phyloP scores from a whole-genome alignment of 2,113 vertebrate species.

The Microcebus ravelobensis region DNA sequence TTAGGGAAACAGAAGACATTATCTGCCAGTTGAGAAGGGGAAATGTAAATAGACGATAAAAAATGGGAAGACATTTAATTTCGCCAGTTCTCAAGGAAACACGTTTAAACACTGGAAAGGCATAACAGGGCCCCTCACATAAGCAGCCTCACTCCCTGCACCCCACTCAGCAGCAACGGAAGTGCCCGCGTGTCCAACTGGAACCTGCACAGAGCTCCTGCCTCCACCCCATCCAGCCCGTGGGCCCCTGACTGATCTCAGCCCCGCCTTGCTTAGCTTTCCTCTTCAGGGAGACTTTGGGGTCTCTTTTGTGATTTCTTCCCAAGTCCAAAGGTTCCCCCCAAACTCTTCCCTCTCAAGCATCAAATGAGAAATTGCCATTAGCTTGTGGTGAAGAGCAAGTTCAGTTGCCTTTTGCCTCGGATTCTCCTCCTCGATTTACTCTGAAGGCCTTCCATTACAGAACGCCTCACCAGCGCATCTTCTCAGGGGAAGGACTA shows the following conservation, averaged over 20 bases:
- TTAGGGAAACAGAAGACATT: background rate
- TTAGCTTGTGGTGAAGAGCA: background rate
- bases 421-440: background rate
- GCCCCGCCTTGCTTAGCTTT: rapidly evolving
- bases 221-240: background rate
- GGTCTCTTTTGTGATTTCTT: background rate
- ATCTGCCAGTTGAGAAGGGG: background rate
- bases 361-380: background rate
- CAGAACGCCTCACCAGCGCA: background rate
- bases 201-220: background rate
- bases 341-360: background rate
- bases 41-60: background rate
- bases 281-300: background rate
- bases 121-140: too few relatives aligned
- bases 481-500: background rate
- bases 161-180: background rate
- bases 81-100: background rate
- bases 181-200: rapidly evolving
- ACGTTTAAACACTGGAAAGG: background rate
- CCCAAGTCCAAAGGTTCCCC: background rate
- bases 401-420: background rate
- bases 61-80: background rate
- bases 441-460: background rate
- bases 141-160: too few relatives aligned
- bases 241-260: background rate